These are phyloP conservation scores for Diachrysia chrysitis DNA, from an alignment of 2,888 invertebrate genomes.

Conservation along the genomic window DNA sequence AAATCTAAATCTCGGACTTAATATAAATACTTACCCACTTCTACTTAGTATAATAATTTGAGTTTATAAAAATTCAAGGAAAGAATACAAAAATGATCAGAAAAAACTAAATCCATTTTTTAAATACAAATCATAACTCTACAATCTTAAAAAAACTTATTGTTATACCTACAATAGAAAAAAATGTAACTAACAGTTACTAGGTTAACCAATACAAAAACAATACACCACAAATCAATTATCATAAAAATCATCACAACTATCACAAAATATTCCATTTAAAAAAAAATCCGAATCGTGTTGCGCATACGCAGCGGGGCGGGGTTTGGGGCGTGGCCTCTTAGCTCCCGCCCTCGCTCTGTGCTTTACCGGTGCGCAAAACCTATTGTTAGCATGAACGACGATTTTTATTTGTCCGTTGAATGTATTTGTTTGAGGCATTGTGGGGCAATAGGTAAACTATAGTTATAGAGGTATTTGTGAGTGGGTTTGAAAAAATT, in stretches of 20 bases:
- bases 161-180: background rate
- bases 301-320: conserved; percentile 58
- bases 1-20: too few relatives aligned
- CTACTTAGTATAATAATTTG: too few relatives aligned
- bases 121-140: too few relatives aligned
- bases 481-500: conserved; percentile 10
- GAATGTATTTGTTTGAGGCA: conserved; percentile 47
- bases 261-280: conserved; percentile 36
- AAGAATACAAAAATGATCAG: too few relatives aligned
- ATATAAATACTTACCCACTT: too few relatives aligned
- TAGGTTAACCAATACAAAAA: background rate
- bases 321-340: conserved; percentile 81
- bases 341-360: conserved; percentile 73
- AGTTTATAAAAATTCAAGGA: too few relatives aligned
- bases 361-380: conserved; percentile 80
- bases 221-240: conserved; percentile 20
- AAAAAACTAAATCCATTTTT: too few relatives aligned
- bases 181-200: background rate
- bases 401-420: conserved; percentile 58
- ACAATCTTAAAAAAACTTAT: background rate
- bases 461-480: conserved; percentile 11
- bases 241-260: conserved; percentile 28
- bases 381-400: conserved; percentile 73
- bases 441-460: conserved; percentile 24
- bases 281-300: conserved; percentile 48